These are phyloP conservation scores for Drosophila lacertosa DNA, from an alignment of 1,140 invertebrate species.

Conservation along the genomic window DNA sequence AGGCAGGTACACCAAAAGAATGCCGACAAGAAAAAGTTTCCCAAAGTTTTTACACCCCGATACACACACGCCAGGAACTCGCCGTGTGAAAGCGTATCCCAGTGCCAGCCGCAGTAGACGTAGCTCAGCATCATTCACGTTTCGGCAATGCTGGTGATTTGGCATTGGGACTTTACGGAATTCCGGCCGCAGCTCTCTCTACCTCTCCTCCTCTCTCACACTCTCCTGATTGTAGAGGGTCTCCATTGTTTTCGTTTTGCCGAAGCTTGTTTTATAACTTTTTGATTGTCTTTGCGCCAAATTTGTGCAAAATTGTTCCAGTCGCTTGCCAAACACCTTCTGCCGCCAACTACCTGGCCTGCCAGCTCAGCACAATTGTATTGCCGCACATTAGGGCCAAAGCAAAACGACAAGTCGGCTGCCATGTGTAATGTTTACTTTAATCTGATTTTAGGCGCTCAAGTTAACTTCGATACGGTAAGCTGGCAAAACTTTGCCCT, in stretches of 20 bases:
- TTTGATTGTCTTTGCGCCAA: conserved; percentile 81
- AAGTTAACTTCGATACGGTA: conserved; percentile 60
- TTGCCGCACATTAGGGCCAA: conserved; percentile 40
- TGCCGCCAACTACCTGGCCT: conserved; percentile 10
- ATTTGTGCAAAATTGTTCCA: conserved; percentile 75
- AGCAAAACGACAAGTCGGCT: conserved; percentile 7
- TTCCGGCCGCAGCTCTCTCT: conserved; percentile 14
- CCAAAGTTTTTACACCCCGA: conserved; percentile 75
- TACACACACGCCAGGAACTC: conserved; percentile 67
- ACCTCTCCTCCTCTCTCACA: too few relatives aligned
- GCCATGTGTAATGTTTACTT: conserved; percentile 70
- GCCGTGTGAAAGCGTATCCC: conserved; percentile 17
- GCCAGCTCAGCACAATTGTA: conserved; percentile 44
- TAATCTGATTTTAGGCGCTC: conserved; percentile 78
- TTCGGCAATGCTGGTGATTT: conserved; percentile 33
- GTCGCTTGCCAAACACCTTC: conserved; percentile 33
- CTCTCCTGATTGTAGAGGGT: neutral
- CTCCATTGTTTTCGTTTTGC: conserved; percentile 52
- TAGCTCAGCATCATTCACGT: conserved; percentile 52
- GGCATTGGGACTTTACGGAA: conserved; percentile 42
- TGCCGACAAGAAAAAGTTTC: conserved; percentile 48
- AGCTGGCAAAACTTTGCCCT: conserved; percentile 62
- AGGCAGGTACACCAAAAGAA: conserved; percentile 34
- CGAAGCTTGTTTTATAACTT: conserved; percentile 81
- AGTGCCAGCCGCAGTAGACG: neutral